Base-by-base conservation (phyloP, 2,888 invertebrate species). In the Spodoptera littoralis region DNA sequence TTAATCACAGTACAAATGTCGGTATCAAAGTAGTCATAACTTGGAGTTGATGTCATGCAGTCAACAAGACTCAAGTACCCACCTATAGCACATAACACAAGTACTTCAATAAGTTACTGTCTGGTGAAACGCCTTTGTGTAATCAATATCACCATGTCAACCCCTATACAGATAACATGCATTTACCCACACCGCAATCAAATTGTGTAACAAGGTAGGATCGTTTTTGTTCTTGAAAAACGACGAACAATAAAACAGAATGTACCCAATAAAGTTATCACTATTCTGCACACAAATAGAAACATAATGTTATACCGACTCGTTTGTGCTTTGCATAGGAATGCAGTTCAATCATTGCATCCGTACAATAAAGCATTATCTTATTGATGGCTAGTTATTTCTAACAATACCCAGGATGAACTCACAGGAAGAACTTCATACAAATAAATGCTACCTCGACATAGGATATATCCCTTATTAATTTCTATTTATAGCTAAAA, bases 121-220 rank as follows among this genome's bases (percentile, higher is more conserved):
- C 55, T 56, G 57, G 50, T 55, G 43, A 44, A 52, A 63, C 13
- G 52, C 56, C 46, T 56, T 56, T 69, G 73, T 70, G 65, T 80
- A 76, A 85, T 91, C 90, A 87, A 89, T 90, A 84, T 90, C 81
- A 78, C 86, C 86, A 91, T 90, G 89, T 70, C 88, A 85, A 89
- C 88, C 70, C 41, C 46, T 57, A 54, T 41, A 41, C 61, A 46
- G 47, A 60, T 60, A 65, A 53, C 43, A 30, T 11, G 42, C 46
- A 11, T 27, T 24, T 53, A 11, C 5, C 9, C 11, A 24, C 6
- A 36, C 13, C 11, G 22, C 6, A 9, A 30, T 42, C 36, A 36
- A 36, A 36, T 36, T 36, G 36, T 36, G 30, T 36, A 36, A 36
- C 36, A 8, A 36, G 8, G 36, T 36, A 36, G 36, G 5, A 36